These are phyloP conservation scores for Pteronura brasiliensis DNA, from an alignment of 2,113 vertebrate species.

Conservation along the genomic window DNA sequence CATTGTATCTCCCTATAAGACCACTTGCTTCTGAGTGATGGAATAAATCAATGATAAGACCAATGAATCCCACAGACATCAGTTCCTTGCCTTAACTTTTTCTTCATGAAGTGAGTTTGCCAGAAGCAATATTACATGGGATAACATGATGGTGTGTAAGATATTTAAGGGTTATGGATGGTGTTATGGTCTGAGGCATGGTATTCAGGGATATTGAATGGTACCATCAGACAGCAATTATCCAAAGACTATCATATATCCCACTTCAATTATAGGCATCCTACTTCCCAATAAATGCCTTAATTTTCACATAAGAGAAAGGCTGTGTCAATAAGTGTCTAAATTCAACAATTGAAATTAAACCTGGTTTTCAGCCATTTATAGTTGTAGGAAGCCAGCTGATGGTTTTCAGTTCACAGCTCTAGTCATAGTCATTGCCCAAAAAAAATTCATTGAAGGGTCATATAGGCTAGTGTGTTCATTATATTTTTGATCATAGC, in stretches of 20 bases:
- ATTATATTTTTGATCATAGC: neutral
- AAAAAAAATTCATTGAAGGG: neutral
- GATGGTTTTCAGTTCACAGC: neutral
- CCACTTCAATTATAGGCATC: neutral
- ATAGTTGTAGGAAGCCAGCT: neutral
- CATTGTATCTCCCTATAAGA: neutral
- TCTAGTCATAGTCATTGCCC: neutral
- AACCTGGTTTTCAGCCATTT: neutral
- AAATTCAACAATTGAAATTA: neutral
- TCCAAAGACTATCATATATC: neutral
- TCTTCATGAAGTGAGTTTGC: neutral
- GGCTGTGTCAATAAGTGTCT: neutral
- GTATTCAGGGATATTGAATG: neutral
- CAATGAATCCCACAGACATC: neutral
- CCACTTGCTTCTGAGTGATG: neutral
- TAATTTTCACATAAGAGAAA: neutral
- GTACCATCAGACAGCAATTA: neutral
- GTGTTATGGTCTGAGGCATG: neutral
- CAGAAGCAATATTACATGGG: neutral
- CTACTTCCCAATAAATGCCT: neutral
- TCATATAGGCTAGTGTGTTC: neutral
- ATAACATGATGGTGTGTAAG: neutral
- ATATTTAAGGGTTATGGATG: neutral
- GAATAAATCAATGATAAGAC: neutral
- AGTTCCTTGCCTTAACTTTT: neutral